Percentiles rank a stretch among this genome's conserved stretches.
These are phyloP conservation scores for Pseudomugil gertrudae DNA, from an alignment of 2,797 vertebrate species.

Conservation along the genomic window DNA sequence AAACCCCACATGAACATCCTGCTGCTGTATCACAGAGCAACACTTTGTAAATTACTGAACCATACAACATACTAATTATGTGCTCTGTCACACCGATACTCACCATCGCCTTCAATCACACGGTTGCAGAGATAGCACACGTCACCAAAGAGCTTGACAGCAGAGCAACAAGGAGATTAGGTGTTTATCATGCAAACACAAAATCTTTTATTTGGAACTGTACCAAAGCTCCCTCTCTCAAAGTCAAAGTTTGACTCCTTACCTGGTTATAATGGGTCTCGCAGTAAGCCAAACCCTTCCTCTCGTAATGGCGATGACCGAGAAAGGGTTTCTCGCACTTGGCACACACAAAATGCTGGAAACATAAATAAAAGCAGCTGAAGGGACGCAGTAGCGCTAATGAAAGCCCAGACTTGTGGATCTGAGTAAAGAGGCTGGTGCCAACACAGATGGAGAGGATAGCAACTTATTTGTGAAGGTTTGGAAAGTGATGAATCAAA, in stretches of 20 bases:
- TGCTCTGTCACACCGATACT: slow-evolving; percentile 61
- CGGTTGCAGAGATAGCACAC: slow-evolving; percentile 99
- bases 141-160: slow-evolving; percentile 92
- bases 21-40: background rate
- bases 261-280: slow-evolving; percentile 99
- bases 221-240: background rate
- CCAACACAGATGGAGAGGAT: slow-evolving; percentile 2
- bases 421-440: slow-evolving; percentile 6
- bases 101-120: slow-evolving; percentile 98
- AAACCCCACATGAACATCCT: slow-evolving; percentile 1
- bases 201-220: background rate
- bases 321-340: slow-evolving; percentile 96
- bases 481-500: background rate
- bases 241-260: slow-evolving; percentile 29
- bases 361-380: slow-evolving; percentile 52
- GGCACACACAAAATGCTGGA: slow-evolving; percentile 85
- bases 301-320: slow-evolving; percentile 97
- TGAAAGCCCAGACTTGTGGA: slow-evolving; percentile 1
- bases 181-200: slow-evolving; percentile 9
- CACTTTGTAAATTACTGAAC: slow-evolving; percentile 14
- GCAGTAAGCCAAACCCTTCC: slow-evolving; percentile 97
- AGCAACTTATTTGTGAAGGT: background rate
- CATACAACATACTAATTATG: slow-evolving; percentile 11
- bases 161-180: slow-evolving; percentile 28
- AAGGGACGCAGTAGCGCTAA: background rate